Evolutionary conservation across 1,140 invertebrate genomes (phyloP), one percentile per base, ranked within the genome.

Genomic region (Drosophila lini): DNA sequence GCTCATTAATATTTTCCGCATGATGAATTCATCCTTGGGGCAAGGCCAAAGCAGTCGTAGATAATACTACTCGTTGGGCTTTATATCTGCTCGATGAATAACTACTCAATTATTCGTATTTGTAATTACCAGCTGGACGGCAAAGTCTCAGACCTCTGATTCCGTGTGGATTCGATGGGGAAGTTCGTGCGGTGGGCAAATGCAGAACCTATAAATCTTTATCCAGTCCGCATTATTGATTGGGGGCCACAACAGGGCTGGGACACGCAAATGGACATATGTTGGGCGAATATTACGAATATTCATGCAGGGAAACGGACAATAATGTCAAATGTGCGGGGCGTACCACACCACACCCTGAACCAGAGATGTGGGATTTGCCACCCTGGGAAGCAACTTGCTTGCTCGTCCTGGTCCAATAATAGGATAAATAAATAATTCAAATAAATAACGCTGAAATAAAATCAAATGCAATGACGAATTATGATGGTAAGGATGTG

Each of bases 151-250:
- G 56, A 44, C 57, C 62, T 61, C 11, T 32, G 62, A 25, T n/a
- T 36, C 50, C 50, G 56, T 63, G 52, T 32, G 68, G 16, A 34
- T 53, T 55, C 28, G 22, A n/a, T 52, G 16, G 25, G 10, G 31
- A 40, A 32, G 61, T 45, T 70, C 44, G 63, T 75, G 77, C 65
- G 42, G 55, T 50, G 70, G 44, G 41, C 71, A 78, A 80, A 80
- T 76, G 76, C 69, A 83, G 83, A 83, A 80, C 76, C 91, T 77
- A 92, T 92, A 92, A 92, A 91, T 92, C 91, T 92, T 91, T 75
- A 88, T 92, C 77, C 79, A 80, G 75, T 56, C 81, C 81, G 77
- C 61, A 84, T 90, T 92, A 92, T 92, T 92, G 91, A 92, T 92
- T 88, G 84, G n/a, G n/a, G 31, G 28, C 15, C 36, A 13, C 28